These are phyloP conservation scores for Lasius platythorax DNA, from an alignment of 2,888 invertebrate genomes.

Conservation along the genomic window DNA sequence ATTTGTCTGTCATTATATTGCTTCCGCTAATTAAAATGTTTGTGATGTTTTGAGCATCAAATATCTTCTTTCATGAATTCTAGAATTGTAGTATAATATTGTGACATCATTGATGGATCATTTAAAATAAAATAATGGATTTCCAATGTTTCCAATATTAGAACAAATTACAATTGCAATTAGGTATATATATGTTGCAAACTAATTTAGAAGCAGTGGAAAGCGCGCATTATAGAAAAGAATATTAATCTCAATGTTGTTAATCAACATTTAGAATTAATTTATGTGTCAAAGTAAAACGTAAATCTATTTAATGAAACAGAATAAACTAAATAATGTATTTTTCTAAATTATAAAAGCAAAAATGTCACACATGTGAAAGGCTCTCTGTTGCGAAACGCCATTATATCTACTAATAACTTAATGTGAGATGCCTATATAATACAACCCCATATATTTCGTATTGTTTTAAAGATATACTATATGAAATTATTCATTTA, in stretches of 20 bases:
- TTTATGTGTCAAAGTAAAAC: conserved; percentile 80
- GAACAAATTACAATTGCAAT: conserved; percentile 45
- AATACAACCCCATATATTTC: conserved; percentile 51
- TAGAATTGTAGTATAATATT: conserved; percentile 75
- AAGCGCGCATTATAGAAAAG: conserved; percentile 53
- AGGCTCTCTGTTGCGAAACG: conserved; percentile 58
- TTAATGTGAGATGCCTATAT: conserved; percentile 37
- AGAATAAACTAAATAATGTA: conserved; percentile 79
- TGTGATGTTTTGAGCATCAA: conserved; percentile 65
- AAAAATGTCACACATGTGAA: conserved; percentile 65
- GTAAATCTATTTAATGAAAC: conserved; percentile 77
- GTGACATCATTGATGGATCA: conserved; percentile 58
- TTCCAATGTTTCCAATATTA: conserved; percentile 60
- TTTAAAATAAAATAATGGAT: conserved; percentile 65
- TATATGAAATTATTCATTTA: conserved; percentile 71
- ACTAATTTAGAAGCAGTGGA: conserved; percentile 54
- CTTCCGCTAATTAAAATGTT: conserved; percentile 62
- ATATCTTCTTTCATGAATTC: conserved; percentile 74
- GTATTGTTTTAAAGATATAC: conserved; percentile 60
- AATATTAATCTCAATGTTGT: conserved; percentile 67
- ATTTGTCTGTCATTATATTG: conserved; percentile 67
- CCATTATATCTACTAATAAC: conserved; percentile 61
- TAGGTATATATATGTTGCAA: conserved; percentile 48
- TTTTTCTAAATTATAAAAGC: conserved; percentile 80
- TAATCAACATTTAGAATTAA: conserved; percentile 74